phyloP scores from a whole-genome alignment of 2,888 invertebrate species.

The Spilarctia lutea region DNA sequence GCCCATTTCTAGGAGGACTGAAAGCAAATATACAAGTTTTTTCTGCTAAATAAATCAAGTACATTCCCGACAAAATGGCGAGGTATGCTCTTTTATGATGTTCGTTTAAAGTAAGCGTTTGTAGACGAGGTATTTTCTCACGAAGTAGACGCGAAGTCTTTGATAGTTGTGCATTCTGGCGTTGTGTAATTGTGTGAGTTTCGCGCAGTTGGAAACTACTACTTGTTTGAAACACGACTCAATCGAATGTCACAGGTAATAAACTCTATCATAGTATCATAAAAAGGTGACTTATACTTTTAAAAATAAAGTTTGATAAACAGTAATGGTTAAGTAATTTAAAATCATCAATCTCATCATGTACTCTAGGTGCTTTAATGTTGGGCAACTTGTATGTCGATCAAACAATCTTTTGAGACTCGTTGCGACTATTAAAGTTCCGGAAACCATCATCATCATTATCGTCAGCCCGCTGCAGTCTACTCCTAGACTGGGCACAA shows the following conservation, averaged over 20 bases:
- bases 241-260: neutral
- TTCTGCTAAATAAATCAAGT: conserved; percentile 62
- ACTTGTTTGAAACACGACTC: conserved; percentile 23
- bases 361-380: neutral
- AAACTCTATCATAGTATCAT: too few species aligned
- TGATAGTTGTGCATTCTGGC: conserved; percentile 52
- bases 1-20: conserved; percentile 42
- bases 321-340: neutral
- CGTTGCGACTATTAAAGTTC: neutral
- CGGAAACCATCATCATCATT: neutral
- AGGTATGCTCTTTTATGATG: conserved; percentile 53
- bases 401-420: neutral
- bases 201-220: conserved; percentile 30
- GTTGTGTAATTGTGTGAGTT: conserved; percentile 52
- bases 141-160: conserved; percentile 46
- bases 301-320: neutral
- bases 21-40: conserved; percentile 52
- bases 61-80: conserved; percentile 55
- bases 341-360: neutral
- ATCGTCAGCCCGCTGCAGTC: too few species aligned
- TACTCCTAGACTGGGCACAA: too few species aligned
- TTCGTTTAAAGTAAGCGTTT: conserved; percentile 40
- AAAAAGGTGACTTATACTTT: neutral
- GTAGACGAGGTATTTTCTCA: conserved; percentile 54
- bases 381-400: neutral